phyloP scores from a whole-genome alignment of 2,797 vertebrate species.

The Clarias pachynema region DNA sequence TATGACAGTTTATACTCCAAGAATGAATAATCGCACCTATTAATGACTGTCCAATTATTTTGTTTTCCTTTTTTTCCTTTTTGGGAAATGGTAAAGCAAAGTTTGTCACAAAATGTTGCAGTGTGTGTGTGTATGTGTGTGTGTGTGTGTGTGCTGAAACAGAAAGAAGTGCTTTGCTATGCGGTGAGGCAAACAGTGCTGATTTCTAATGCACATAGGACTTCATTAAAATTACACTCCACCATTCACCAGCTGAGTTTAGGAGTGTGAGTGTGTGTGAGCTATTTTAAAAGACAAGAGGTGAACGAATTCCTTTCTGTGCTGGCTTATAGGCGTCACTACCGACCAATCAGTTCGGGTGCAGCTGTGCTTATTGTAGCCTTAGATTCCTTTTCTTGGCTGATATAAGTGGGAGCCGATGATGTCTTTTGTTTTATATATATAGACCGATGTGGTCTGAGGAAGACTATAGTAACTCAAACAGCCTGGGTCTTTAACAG shows the following conservation, averaged over 20 bases:
- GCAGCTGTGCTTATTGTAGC: neutral
- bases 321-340: neutral
- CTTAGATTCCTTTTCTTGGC: neutral
- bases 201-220: slow-evolving; percentile 23
- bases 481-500: no score
- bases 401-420: neutral
- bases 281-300: neutral
- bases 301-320: neutral
- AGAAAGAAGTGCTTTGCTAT: slow-evolving; percentile 1
- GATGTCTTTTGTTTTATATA: neutral
- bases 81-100: slow-evolving; percentile 8
- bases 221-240: slow-evolving; percentile 32
- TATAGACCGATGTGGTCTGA: no score
- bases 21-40: slow-evolving; percentile 17
- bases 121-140: neutral
- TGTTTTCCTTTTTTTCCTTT: neutral
- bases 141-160: neutral
- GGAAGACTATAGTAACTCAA: no score
- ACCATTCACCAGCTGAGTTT: neutral
- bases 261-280: neutral
- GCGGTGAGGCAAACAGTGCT: slow-evolving; percentile 12
- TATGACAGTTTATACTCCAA: neutral
- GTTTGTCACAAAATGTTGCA: neutral
- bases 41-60: neutral
- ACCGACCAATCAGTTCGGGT: neutral